Evolutionary conservation across 2,113 vertebrate genomes (phyloP).

Genomic region (Chaenocephalus aceratus): DNA sequence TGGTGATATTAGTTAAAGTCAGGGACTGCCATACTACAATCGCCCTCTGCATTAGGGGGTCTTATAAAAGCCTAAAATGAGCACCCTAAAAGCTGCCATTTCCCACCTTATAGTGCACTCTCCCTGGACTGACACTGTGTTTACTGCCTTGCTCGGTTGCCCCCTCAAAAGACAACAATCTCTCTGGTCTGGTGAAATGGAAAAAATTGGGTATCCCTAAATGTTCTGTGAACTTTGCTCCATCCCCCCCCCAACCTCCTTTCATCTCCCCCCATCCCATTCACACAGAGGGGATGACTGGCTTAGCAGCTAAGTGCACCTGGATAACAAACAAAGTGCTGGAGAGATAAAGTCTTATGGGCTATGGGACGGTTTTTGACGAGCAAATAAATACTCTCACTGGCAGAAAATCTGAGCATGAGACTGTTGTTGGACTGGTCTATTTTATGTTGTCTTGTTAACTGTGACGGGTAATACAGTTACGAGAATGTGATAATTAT

Average conservation of each 20-base stretch:
- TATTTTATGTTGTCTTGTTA: neutral
- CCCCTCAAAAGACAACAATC: constrained; percentile 69
- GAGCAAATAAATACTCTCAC: constrained; percentile 27
- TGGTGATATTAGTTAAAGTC: constrained; percentile 29
- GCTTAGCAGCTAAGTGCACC: constrained; percentile 73
- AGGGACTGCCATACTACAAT: constrained; percentile 22
- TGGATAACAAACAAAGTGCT: constrained; percentile 60
- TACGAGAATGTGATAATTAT: no score
- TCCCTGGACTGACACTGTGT: constrained; percentile 49
- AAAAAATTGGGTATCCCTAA: constrained; percentile 70
- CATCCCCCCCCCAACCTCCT: constrained; percentile 63
- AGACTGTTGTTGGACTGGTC: constrained; percentile 14
- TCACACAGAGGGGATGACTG: constrained; percentile 58
- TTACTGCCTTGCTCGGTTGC: constrained; percentile 36
- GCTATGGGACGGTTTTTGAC: constrained; percentile 44
- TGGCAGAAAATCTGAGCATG: constrained; percentile 10
- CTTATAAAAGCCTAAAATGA: constrained; percentile 73
- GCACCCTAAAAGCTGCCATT: constrained; percentile 75
- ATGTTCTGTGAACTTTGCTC: constrained; percentile 77
- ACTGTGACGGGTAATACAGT: neutral
- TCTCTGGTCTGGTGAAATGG: constrained; percentile 49
- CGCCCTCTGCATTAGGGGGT: constrained; percentile 32
- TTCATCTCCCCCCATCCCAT: constrained; percentile 75
- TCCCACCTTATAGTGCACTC: constrained; percentile 53
- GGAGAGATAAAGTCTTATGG: constrained; percentile 40